Conservation (phyloP, 2,113 vertebrate species). For the Vidua macroura region DNA sequence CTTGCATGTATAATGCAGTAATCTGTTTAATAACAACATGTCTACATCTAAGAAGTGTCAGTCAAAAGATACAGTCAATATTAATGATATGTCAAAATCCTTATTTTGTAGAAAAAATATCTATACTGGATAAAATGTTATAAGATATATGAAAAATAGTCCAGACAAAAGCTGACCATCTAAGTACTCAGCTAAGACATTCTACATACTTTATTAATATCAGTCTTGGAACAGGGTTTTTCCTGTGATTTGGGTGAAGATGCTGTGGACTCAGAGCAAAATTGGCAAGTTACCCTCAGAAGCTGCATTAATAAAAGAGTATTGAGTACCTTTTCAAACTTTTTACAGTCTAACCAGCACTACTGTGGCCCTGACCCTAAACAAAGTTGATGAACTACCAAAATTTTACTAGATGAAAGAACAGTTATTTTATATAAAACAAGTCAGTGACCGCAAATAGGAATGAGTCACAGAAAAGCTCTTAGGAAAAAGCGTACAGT, state of each 20-base stretch:
- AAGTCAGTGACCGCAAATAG: neutral
- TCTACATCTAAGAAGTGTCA: neutral
- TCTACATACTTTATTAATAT: neutral
- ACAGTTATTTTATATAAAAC: neutral
- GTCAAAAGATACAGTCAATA: neutral
- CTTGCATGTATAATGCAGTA: neutral
- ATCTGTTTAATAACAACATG: neutral
- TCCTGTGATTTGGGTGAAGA: neutral
- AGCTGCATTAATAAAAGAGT: neutral
- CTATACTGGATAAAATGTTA: neutral
- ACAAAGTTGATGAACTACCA: neutral
- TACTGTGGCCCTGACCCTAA: neutral
- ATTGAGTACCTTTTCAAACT: neutral
- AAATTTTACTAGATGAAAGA: neutral
- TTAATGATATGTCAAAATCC: neutral
- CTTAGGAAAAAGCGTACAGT: neutral
- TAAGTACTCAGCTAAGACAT: neutral
- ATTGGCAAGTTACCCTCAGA: neutral
- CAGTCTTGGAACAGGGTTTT: neutral
- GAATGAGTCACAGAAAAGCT: neutral
- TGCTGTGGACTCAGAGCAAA: neutral
- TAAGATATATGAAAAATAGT: neutral
- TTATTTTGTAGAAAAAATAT: neutral
- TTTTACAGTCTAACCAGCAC: neutral
- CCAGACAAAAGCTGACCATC: neutral